Evolutionary conservation across 1,140 invertebrate species (phyloP), one percentile per base, ranked within the genome.

Genomic region (Drosophila biarmipes): DNA sequence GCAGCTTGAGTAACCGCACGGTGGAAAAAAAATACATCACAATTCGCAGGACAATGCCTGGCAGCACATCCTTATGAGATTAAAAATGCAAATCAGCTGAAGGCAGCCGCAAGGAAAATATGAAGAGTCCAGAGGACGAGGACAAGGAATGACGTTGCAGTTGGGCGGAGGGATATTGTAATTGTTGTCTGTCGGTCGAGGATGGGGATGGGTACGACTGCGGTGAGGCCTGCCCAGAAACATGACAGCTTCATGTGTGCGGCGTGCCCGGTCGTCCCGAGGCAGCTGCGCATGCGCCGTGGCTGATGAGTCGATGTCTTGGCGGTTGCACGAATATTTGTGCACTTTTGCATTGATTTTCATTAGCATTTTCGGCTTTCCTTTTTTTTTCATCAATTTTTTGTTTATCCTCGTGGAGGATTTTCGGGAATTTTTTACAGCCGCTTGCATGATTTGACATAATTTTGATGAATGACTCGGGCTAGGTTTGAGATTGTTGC

Each of bases 51-150:
- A 90, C 77, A 90, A 90, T 90, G 85, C 79, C 43, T 69, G 51
- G 48, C 42, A 46, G 77, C 81, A 85, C 82, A 91, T 91, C 81
- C 90, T 91, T 91, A 91, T 91, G 90, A 91, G 90, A 91, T 91
- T 91, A 91, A 91, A 91, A 91, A 91, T 91, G 90, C 90, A 91
- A 91, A 91, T 91, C 90, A 91, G 81, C 64, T 61, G 54, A 76
- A 62, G 66, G 78, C 73, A 81, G 72, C 78, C 84, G 75, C 79
- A 87, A 48, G 62, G 55, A 73, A 87, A 87, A 82, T 78, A 84
- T 84, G 84, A 87, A 63, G 82, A 69, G 73, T 68, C 61, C 49
- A 63, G 57, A 42, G 72, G 34, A 62, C 40, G 37, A 38, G 29
- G 37, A 63, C 43, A 42, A 40, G 29, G 37, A 76, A 81, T 80